Base-by-base conservation (phyloP, 2,797 vertebrate genomes). In the Dipus sagitta region DNA sequence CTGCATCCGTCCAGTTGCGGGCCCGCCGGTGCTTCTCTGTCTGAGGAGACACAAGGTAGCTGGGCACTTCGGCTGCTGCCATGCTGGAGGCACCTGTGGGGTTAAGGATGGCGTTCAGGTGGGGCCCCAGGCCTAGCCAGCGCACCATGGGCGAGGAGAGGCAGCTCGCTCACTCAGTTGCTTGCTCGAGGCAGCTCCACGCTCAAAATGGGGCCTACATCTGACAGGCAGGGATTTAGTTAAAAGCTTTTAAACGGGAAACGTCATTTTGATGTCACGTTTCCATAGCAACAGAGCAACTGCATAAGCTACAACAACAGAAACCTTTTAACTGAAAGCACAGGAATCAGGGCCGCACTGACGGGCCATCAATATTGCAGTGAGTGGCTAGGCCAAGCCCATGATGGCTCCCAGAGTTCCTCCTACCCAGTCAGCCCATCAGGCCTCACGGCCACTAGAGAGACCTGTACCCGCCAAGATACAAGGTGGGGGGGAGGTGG, bases 251-350 rank as follows among this genome's bases (percentile, higher is more conserved):
- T 99, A 99, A 99, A 99, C 98, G 98, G 99, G 97, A 98, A 98
- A 99, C 99, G 99, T 99, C 99, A 99, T 99, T 95, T 98, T 99
- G 99, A 99, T 99, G 99, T 99, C 99, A 99, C 98, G 99, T 99
- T 99, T 98, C 99, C 99, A 98, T 99, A 99, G 99, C 98, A 99
- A 99, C 99, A 97, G 98, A 98, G 98, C 98, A 98, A 99, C 98
- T 98, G 98, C 99, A 98, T 98, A 98, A 98, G 98, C 98, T 98
- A 98, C 98, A 98, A 98, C 98, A 99, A 99, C 99, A 99, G 99
- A 99, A 99, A 99, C 99, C 99, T 99, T 99, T 99, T 99, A 99
- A 99, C 99, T 99, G 99, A 99, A 99, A 99, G 99, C 99, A 98
- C 98, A 99, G 98, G 99, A 98, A 99, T 98, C 98, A 98, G 98